Conservation (phyloP, 2,797 vertebrate genomes). For the Perdix hodgsoniae region DNA sequence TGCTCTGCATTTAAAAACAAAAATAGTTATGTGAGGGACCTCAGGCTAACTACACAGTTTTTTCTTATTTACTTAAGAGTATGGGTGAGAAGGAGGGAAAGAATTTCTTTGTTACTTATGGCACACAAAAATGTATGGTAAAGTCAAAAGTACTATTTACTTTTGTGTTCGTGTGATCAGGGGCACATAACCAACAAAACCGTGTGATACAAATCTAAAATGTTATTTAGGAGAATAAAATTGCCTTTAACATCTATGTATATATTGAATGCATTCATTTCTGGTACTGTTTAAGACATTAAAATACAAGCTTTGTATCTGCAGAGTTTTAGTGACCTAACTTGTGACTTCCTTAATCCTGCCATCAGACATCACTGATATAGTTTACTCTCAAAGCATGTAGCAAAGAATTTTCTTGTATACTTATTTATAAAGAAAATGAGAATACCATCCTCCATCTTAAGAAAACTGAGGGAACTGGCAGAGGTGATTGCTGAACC, state of each 20-base stretch:
- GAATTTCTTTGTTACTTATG: not conserved
- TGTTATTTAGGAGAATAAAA: not conserved
- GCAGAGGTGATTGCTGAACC: too few species aligned
- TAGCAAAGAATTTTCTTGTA: not conserved
- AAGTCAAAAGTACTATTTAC: not conserved
- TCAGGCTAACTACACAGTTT: not conserved
- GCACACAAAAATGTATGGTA: not conserved
- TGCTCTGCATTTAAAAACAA: not conserved
- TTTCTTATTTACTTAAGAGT: not conserved
- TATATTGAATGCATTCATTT: not conserved
- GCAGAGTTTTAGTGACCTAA: not conserved
- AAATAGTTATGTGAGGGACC: not conserved
- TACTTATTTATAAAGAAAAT: not conserved
- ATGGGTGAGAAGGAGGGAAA: not conserved
- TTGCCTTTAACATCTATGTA: not conserved
- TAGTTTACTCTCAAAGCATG: not conserved
- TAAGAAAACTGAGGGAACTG: too few species aligned
- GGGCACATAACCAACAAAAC: not conserved
- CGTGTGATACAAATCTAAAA: not conserved
- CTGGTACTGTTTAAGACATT: not conserved
- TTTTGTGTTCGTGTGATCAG: not conserved
- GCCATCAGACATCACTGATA: not conserved
- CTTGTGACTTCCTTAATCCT: not conserved
- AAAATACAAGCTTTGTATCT: not conserved
- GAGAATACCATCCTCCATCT: not conserved